These are phyloP conservation scores for Malurus alboscapulatus DNA, from an alignment of 2,113 vertebrate genomes.

Conservation along the genomic window DNA sequence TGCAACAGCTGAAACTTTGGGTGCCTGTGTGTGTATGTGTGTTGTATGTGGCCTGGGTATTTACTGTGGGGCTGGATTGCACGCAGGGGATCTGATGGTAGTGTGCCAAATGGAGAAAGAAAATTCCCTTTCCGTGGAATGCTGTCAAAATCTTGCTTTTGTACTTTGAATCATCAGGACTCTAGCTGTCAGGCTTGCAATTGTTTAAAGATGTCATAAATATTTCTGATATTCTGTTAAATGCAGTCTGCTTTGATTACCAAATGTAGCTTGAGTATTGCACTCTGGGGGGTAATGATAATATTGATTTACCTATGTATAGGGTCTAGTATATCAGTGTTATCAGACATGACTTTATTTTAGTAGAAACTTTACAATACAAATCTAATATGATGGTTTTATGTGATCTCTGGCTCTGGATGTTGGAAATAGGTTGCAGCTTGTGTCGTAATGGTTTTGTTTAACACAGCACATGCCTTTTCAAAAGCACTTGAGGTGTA, in stretches of 20 bases:
- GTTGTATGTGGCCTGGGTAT: background rate
- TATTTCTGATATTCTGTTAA: slow-evolving; percentile 24
- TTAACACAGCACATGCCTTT: slow-evolving; percentile 1
- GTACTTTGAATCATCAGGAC: slow-evolving; percentile 4
- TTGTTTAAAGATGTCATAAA: slow-evolving; percentile 48
- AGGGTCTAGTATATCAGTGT: background rate
- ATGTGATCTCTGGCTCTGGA: slow-evolving; percentile 22
- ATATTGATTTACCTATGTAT: background rate
- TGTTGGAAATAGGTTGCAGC: slow-evolving; percentile 12
- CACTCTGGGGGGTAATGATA: background rate
- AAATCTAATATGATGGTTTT: slow-evolving; percentile 40
- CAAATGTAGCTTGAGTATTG: background rate
- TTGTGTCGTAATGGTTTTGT: slow-evolving; percentile 13
- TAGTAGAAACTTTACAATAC: background rate
- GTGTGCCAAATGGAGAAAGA: background rate
- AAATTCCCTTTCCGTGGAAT: background rate
- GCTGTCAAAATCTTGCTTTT: slow-evolving; percentile 9
- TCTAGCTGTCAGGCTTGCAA: background rate
- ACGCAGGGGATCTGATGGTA: background rate
- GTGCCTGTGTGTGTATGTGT: background rate
- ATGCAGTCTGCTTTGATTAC: slow-evolving; percentile 15
- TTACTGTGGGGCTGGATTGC: background rate
- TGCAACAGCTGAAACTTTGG: background rate
- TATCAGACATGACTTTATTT: slow-evolving; percentile 23
- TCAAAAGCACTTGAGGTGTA: slow-evolving; percentile 6